Conservation (phyloP, 2,888 invertebrate species). For the Piscicola geometra region DNA sequence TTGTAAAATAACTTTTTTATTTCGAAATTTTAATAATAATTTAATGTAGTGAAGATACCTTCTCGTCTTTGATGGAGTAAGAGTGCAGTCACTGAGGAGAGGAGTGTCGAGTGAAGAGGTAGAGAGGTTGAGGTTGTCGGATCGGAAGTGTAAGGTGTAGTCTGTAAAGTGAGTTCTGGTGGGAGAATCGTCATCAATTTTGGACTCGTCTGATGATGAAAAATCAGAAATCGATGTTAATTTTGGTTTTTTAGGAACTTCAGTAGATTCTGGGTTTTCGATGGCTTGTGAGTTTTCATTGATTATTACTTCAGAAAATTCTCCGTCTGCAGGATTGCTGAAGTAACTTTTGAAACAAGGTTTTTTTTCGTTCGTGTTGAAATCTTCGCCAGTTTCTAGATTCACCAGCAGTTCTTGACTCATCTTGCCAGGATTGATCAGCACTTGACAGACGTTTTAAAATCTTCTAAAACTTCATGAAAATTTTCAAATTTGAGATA, state of each 20-base stretch:
- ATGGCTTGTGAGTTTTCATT: not conserved
- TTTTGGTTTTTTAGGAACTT: not conserved
- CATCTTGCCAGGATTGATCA: too few relatives aligned
- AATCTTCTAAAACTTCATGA: too few relatives aligned
- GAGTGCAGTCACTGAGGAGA: not conserved
- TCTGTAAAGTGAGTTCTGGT: not conserved
- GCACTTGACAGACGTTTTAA: too few relatives aligned
- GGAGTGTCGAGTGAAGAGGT: conserved; percentile 10
- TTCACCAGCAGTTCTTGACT: conserved; percentile 7
- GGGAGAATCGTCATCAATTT: conserved; percentile 1
- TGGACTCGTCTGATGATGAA: conserved; percentile 7
- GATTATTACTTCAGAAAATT: not conserved
- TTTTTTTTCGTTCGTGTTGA: not conserved
- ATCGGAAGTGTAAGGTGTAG: not conserved
- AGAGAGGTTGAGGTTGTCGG: not conserved
- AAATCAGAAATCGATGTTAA: not conserved
- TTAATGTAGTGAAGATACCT: not conserved
- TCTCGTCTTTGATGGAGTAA: not conserved
- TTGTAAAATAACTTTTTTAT: not conserved
- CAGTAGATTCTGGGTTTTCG: not conserved
- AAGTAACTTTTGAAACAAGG: not conserved
- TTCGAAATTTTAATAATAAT: conserved; percentile 6
- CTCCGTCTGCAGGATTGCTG: not conserved
- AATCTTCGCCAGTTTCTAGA: not conserved
- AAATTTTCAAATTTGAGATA: too few relatives aligned